Base-by-base conservation (phyloP, 2,113 vertebrate genomes). In the Mormoops blainvillei region DNA sequence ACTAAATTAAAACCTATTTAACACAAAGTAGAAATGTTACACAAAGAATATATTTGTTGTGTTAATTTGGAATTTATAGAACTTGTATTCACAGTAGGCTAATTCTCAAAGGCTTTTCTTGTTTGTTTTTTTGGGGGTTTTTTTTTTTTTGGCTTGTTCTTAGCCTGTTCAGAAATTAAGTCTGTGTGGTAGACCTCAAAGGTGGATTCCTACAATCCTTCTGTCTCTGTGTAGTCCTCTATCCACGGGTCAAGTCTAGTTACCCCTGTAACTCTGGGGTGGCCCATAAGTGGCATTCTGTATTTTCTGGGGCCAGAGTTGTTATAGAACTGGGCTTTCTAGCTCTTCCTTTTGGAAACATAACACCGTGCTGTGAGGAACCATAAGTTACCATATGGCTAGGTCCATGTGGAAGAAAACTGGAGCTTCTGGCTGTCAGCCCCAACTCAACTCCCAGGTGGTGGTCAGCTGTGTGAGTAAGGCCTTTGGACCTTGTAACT, bases 361-460 rank as follows among this genome's bases (percentile, higher is more conserved):
- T 24, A 65, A 58, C 1, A 7, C 26, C 19, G 36, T 54, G 19
- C 19, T 68, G 15, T 61, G n/a, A 86, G 5, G 20, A 81, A 76
- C 43, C 14, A 15, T 5, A 9, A 20, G 15, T 4, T 54, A 0
- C 28, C 19, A 0, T 7, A 18, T 12, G 2, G 18, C 31, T 10
- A 24, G n/a, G 20, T 33, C 28, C 45, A 24, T 6, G 1, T 31
- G 28, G 31, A 78, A 28, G 13, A 58, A 7, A 41, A 26, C 20
- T 45, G 4, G 31, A 41, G 16, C 0, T 26, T 89, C 31, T 41
- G 18, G 14, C 15, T 87, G 15, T 43, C 70, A 88, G 41, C 13
- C n/a, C 5, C 45, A 67, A 2, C 7, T 56, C 16, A 52, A 7
- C 41, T 58, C 54, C 28, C 26, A 50, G 9, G 36, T 48, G 74